phyloP scores from a whole-genome alignment of 2,113 vertebrate genomes.

The Dipodomys ordii region DNA sequence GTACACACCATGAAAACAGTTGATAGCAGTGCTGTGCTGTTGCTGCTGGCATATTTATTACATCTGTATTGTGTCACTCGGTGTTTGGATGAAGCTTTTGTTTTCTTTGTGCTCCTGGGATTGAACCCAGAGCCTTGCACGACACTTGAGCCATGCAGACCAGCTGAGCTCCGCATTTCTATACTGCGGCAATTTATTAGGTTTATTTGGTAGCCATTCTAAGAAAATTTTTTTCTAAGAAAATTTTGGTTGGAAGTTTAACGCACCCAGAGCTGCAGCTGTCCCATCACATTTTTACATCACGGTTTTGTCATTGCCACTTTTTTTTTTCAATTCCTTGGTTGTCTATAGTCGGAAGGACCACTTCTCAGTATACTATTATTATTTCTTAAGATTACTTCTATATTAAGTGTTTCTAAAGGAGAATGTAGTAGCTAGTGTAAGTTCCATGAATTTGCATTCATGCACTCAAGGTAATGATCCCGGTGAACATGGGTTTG shows the following conservation, averaged over 20 bases:
- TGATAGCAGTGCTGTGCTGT: rapidly evolving
- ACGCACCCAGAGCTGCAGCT: background rate
- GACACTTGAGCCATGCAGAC: background rate
- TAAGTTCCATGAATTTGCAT: background rate
- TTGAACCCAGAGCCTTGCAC: too few species aligned
- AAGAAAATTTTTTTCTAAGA: background rate
- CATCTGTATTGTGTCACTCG: background rate
- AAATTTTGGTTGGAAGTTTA: background rate
- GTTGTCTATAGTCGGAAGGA: background rate
- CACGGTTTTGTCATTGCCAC: background rate
- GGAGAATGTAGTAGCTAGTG: background rate
- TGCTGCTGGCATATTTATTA: background rate
- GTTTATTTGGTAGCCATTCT: background rate
- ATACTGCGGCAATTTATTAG: background rate
- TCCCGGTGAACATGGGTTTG: background rate
- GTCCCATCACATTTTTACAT: background rate
- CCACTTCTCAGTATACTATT: background rate
- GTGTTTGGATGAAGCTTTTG: too few species aligned
- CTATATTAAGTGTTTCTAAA: background rate
- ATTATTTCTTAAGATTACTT: background rate
- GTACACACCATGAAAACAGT: too few species aligned
- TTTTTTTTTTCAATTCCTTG: background rate
- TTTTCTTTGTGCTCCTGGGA: too few species aligned
- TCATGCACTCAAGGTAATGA: background rate
- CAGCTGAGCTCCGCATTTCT: background rate